These are phyloP conservation scores for Amblyornis subalaris DNA, from an alignment of 2,113 vertebrate species.

Conservation along the genomic window DNA sequence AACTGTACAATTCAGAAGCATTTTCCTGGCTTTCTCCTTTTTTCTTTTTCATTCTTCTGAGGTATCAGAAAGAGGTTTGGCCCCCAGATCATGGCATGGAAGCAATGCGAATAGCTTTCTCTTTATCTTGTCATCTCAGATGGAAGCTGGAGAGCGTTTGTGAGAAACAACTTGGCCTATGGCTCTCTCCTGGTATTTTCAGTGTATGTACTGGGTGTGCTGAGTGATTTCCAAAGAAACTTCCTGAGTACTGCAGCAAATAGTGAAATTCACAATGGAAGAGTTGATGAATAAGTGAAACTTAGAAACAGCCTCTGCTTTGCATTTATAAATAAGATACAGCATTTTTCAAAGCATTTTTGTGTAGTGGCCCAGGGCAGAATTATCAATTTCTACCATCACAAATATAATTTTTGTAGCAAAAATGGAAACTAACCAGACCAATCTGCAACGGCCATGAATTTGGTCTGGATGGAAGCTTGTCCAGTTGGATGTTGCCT, in stretches of 20 bases:
- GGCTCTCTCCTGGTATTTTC: background rate
- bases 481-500: background rate
- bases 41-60: background rate
- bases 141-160: background rate
- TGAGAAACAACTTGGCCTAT: background rate
- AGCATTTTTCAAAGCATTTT: background rate
- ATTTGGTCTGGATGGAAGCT: background rate
- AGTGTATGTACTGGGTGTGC: background rate
- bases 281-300: background rate
- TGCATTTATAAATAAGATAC: background rate
- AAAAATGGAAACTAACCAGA: background rate
- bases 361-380: background rate
- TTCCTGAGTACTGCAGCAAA: background rate
- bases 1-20: background rate
- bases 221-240: background rate
- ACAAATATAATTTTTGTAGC: background rate
- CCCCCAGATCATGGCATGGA: background rate
- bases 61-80: background rate
- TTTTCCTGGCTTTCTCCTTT: background rate
- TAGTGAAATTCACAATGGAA: background rate
- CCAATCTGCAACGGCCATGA: background rate
- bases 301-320: background rate
- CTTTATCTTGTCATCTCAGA: background rate
- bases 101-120: background rate
- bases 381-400: background rate